Base-by-base conservation (phyloP, 2,797 vertebrate genomes). In the Pangasius sanitwongsei region DNA sequence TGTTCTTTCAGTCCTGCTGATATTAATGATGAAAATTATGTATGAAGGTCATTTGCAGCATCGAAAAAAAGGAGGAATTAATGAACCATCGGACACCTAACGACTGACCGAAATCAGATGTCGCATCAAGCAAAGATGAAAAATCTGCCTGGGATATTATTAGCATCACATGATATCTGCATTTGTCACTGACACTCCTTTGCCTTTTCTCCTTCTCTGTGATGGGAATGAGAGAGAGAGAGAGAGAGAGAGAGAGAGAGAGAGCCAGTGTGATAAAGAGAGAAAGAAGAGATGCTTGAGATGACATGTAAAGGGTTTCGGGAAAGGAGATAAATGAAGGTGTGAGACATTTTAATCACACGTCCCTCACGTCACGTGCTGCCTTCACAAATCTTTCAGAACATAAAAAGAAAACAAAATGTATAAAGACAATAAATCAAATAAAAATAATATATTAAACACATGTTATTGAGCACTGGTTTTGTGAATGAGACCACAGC, bases 11-110 rank as follows among this genome's bases (percentile, higher is more conserved):
- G 34, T 83, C 16, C 55, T 72, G 59, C 67, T 85, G 86, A 84
- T 89, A 70, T 87, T 87, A 84, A 48, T 81, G 86, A 85, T 89
- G 90, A 89, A 86, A 87, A 77, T 90, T 91, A 91, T 87, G 82
- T 77, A 89, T 89, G 88, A 91, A 89, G 89, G 89, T 90, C 88
- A 80, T 87, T 89, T 90, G 89, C 28, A 69, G 89, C 53, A 57
- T 77, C 84, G 28, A 85, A 90, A 72, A 85, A 90, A 88, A 89
- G 53, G 59, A 75, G 86, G 85, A 94, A 92, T 93, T 88, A 94
- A 95, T 92, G 91, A 93, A 88, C 90, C 88, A 86, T 93, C 91
- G 87, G 81, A 87, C 59, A 91, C 83, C 86, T 91, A 93, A 93
- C 70, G 91, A 93, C 91, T 70, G 90, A 90, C 72, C 23, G 8